Conservation (phyloP, 2,888 invertebrate species). For the Galerucella nymphaeae region DNA sequence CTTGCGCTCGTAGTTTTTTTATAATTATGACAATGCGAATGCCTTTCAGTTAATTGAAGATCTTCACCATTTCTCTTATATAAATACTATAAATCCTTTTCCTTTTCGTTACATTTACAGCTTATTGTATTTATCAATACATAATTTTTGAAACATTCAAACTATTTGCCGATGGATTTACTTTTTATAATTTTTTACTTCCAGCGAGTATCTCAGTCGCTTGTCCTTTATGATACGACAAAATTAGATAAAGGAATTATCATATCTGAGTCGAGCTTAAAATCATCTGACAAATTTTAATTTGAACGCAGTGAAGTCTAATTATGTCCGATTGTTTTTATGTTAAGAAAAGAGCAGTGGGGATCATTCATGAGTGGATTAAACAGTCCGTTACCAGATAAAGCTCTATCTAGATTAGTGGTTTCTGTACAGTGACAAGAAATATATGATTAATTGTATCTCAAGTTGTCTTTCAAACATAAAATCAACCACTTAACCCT, state of each 20-base stretch:
- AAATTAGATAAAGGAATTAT: slow-evolving; percentile 25
- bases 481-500: slow-evolving; percentile 47
- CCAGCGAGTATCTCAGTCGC: background rate
- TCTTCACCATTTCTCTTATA: too few relatives aligned
- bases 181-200: background rate
- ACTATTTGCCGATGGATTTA: background rate
- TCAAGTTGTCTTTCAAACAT: slow-evolving; percentile 51
- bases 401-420: slow-evolving; percentile 59
- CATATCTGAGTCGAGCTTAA: slow-evolving; percentile 26
- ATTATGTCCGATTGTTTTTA: slow-evolving; percentile 29
- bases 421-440: slow-evolving; percentile 57
- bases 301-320: slow-evolving; percentile 21
- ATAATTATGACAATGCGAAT: too few relatives aligned
- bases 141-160: too few relatives aligned
- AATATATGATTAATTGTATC: slow-evolving; percentile 61
- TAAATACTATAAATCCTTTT: too few relatives aligned
- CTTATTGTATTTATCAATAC: too few relatives aligned
- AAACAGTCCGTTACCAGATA: slow-evolving; percentile 53
- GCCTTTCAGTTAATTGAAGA: too few relatives aligned
- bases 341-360: slow-evolving; percentile 31
- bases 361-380: slow-evolving; percentile 56
- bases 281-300: slow-evolving; percentile 30
- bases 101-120: too few relatives aligned
- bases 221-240: background rate
- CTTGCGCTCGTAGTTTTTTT: too few relatives aligned